A percentile compares a stretch with the other conserved stretches of the same genome.
phyloP scores from a whole-genome alignment of 1,140 invertebrate genomes.

The Aphidius gifuensis region DNA sequence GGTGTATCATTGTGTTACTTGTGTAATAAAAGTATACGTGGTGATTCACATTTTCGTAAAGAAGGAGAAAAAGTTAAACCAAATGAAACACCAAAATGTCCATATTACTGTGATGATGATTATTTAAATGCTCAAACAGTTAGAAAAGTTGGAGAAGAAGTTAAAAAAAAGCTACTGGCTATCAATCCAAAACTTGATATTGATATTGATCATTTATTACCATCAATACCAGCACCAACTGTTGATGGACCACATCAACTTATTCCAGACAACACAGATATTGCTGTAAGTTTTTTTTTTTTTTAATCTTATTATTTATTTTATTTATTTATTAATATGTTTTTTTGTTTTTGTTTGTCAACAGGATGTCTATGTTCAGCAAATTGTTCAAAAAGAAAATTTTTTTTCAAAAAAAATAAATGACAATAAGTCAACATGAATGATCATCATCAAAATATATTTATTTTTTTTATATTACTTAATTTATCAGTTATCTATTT shows the following conservation, averaged over 20 bases:
- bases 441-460: too few species aligned
- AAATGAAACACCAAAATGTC: slow-evolving; percentile 31
- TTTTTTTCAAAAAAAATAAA: too few species aligned
- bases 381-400: too few species aligned
- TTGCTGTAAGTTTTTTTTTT: slow-evolving; percentile 2
- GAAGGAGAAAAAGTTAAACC: slow-evolving; percentile 31
- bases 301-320: neutral
- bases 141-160: slow-evolving; percentile 36
- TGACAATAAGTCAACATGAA: too few species aligned
- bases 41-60: slow-evolving; percentile 63
- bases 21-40: slow-evolving; percentile 58
- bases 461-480: too few species aligned
- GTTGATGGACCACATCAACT: slow-evolving; percentile 12
- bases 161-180: slow-evolving; percentile 29
- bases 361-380: too few species aligned
- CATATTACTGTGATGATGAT: slow-evolving; percentile 31
- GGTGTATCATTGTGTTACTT: slow-evolving; percentile 69
- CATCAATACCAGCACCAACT: slow-evolving; percentile 13
- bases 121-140: slow-evolving; percentile 43
- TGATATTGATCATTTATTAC: slow-evolving; percentile 5
- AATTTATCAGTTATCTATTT: too few species aligned
- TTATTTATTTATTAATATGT: neutral
- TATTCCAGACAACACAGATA: slow-evolving; percentile 1
- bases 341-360: neutral
- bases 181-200: slow-evolving; percentile 20